Percentiles rank a stretch among this genome's conserved stretches.
These are phyloP conservation scores for Drosophila prolongata DNA, from an alignment of 2,888 invertebrate species.

Conservation along the genomic window DNA sequence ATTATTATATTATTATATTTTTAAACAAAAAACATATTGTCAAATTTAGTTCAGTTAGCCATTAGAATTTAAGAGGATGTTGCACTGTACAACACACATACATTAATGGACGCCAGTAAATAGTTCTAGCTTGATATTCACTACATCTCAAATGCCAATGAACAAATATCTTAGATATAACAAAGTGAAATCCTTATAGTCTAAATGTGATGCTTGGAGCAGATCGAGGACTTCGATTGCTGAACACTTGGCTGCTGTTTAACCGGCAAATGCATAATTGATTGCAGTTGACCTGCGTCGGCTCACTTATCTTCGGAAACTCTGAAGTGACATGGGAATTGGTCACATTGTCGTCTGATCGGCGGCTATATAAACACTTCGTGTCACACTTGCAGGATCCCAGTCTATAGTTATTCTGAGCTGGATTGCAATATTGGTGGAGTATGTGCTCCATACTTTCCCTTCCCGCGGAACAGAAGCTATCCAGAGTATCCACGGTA, in stretches of 20 bases:
- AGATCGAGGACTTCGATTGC: constrained; percentile 80
- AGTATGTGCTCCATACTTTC: constrained; percentile 30
- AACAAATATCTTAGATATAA: neutral
- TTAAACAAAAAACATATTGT: neutral
- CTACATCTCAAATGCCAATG: neutral
- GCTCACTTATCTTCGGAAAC: constrained; percentile 28
- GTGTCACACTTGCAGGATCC: constrained; percentile 79
- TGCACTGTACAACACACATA: constrained; percentile 2
- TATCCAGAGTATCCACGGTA: constrained; percentile 72
- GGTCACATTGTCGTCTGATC: constrained; percentile 81
- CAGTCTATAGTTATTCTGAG: constrained; percentile 37
- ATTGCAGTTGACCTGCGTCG: constrained; percentile 62
- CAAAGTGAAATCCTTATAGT: constrained; percentile 57
- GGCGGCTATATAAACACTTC: constrained; percentile 80
- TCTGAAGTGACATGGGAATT: constrained; percentile 34
- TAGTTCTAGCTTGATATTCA: constrained; percentile 11
- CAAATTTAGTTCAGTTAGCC: neutral
- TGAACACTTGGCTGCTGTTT: constrained; percentile 65
- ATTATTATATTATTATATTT: neutral
- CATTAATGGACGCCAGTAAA: constrained; percentile 9
- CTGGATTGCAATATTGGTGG: constrained; percentile 31
- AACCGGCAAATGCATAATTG: constrained; percentile 80
- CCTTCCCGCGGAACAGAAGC: constrained; percentile 41
- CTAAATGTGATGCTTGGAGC: constrained; percentile 83
- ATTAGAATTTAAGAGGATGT: neutral